Base-by-base conservation (phyloP, 2,888 invertebrate species). In the Ennomos fuscantarius region DNA sequence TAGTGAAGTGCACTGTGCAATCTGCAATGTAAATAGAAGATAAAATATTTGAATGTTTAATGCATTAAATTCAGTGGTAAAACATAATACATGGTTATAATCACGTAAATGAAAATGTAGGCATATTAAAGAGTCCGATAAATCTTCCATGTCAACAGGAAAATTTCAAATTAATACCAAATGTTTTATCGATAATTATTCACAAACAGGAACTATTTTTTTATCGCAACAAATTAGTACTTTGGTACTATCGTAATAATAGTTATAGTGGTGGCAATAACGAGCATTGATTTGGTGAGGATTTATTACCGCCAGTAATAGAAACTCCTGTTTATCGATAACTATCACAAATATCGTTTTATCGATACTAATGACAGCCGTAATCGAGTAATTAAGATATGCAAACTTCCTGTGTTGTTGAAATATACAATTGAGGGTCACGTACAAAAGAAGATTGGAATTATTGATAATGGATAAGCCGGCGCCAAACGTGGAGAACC, bases 401-500 rank as follows among this genome's bases (percentile, higher is more conserved):
- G 45, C 42, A 46, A 34, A 42, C 57, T 59, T 53, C 46, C 43
- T 52, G 44, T 40, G 33, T 47, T 46, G 32, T 12, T 41, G 39
- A 40, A 44, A 54, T 45, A 45, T 12, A 45, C 45, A 53, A 37
- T 37, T 45, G 15, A 44, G 10, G 34, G 13, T 47, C 42, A 37
- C 49, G 41, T 49, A 46, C 50, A 32, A 24, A 44, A 55, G 9
- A 10, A 13, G 15, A 36, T 44, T 12, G 12, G 55, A 47, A 11
- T 48, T 13, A 55, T 57, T 40, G 31, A 49, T 43, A 41, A 78
- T 79, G 79, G 65, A 76, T 55, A 72, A 69, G 33, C 68, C 66
- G 10, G 55, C 39, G 1, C 40, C 55, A 9, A 47, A 33, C 55
- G 64, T 61, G 9, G 72, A 68, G 31, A 48, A 32, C n/a, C 49